phyloP scores from a whole-genome alignment of 2,888 invertebrate genomes.

The Lacanobia wlatinum region DNA sequence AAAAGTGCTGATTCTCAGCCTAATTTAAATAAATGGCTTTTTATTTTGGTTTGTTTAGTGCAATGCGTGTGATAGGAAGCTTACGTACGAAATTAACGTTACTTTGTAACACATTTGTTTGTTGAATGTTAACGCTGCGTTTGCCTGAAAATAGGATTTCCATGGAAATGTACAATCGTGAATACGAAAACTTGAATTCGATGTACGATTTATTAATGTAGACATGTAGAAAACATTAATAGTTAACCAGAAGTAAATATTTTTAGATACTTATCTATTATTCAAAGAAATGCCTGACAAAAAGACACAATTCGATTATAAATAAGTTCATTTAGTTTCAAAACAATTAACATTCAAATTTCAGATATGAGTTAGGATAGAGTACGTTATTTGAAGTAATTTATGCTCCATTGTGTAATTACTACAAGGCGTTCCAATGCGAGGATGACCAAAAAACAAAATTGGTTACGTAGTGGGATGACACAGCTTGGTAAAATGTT shows the following conservation, averaged over 20 bases:
- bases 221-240: neutral
- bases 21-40: too few relatives aligned
- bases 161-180: slow-evolving; percentile 19
- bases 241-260: neutral
- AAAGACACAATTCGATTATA: neutral
- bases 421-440: neutral
- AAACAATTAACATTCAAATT: too few relatives aligned
- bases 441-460: neutral
- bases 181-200: neutral
- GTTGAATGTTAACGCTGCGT: slow-evolving; percentile 38
- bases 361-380: too few relatives aligned
- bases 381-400: too few relatives aligned
- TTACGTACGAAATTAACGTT: neutral
- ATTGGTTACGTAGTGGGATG: neutral
- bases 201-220: neutral
- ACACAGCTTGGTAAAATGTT: neutral
- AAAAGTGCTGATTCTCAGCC: too few relatives aligned
- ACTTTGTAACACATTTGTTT: slow-evolving; percentile 24
- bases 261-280: neutral
- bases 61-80: neutral
- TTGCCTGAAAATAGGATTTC: slow-evolving; percentile 50
- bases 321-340: neutral
- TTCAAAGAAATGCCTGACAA: neutral
- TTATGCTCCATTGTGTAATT: neutral
- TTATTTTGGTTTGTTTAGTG: too few relatives aligned